Evolutionary conservation across 2,888 invertebrate genomes (phyloP), one percentile per base, ranked within the genome.

Genomic region (Abscondita cerata): DNA sequence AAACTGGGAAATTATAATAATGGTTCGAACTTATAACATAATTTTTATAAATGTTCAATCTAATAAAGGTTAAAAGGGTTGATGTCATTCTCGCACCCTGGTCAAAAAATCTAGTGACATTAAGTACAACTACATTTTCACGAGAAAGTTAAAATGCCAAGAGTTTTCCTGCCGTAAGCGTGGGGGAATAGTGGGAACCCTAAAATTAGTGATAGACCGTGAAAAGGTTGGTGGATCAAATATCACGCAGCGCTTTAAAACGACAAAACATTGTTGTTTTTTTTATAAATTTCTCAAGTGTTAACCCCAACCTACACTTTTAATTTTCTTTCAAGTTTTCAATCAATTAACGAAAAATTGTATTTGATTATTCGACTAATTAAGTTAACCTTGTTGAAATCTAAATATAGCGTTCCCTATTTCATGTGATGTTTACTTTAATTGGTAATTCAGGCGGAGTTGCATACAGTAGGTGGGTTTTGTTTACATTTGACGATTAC

Each of bases 131-230:
- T 55, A 61, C 66, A 65, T 61, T 64, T 67, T 63, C 66, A 67
- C 61, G 69, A 15, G 18, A 68, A 66, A 69, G 69, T 67, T 68
- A 68, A 70, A 70, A 70, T 70, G 69, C 66, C 70, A 70, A 64
- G 60, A 65, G 61, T 57, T 62, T 59, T 65, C 51, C 56, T 47
- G 52, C 44, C 52, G 48, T 52, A 48, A 34, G 46, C 47, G 52
- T 38, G 44, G 46, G 48, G 51, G 55, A 38, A 41, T 52, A 44
- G 56, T 34, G 33, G 58, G 58, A 52, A 46, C 47, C 44, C 53
- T 53, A 53, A 59, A 59, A 52, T 53, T 59, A 53, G 53, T 20
- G 52, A 25, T 38, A 56, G 46, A 56, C 56, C 61, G 52, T 56
- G 54, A 36, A 59, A 63, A 63, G 55, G 62, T 63, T 54, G 62